Conservation (phyloP, 2,888 invertebrate species). For the Iphiclides podalirius region DNA sequence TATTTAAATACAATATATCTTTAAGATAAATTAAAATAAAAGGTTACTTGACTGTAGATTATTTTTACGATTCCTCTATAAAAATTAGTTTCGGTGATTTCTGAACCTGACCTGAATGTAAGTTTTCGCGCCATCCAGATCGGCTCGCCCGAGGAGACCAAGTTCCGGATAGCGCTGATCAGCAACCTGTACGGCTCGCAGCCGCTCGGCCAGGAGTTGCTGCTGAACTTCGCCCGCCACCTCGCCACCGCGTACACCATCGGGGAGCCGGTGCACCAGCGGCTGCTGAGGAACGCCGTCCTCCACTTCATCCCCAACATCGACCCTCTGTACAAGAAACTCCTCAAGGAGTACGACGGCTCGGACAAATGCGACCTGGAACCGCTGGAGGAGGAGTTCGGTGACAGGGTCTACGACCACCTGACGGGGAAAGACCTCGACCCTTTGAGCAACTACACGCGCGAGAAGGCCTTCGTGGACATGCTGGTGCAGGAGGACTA, state of each 20-base stretch:
- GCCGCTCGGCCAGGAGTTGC: slow-evolving; percentile 91
- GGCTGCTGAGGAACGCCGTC: slow-evolving; percentile 85
- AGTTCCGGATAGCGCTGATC: slow-evolving; percentile 90
- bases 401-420: slow-evolving; percentile 80
- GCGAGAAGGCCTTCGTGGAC: slow-evolving; percentile 82
- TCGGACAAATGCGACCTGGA: slow-evolving; percentile 54
- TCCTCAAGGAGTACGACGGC: slow-evolving; percentile 49
- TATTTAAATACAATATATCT: no score
- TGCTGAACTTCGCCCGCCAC: slow-evolving; percentile 90
- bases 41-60: no score
- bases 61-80: no score
- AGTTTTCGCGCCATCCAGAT: no score
- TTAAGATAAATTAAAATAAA: no score
- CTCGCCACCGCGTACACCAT: slow-evolving; percentile 85
- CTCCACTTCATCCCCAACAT: slow-evolving; percentile 88
- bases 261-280: slow-evolving; percentile 83
- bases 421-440: slow-evolving; percentile 62
- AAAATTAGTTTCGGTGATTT: no score
- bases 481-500: slow-evolving; percentile 84
- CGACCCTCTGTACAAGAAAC: slow-evolving; percentile 53
- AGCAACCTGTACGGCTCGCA: slow-evolving; percentile 91
- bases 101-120: no score
- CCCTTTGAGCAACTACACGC: slow-evolving; percentile 62
- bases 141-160: slow-evolving; percentile 88
- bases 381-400: slow-evolving; percentile 81